phyloP scores from a whole-genome alignment of 2,888 invertebrate species.

The Aspidapion aeneum region DNA sequence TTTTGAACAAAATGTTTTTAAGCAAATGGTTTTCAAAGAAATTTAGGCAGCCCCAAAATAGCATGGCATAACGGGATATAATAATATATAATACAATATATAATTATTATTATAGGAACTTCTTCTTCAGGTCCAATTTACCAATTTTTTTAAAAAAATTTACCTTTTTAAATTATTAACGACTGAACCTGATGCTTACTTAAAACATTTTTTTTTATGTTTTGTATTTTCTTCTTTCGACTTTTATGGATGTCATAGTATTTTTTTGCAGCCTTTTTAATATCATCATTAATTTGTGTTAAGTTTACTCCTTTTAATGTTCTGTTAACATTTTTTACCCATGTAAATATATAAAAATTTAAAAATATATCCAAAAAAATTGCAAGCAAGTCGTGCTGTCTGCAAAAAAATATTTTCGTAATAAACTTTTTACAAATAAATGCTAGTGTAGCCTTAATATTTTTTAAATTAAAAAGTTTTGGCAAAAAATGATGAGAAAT shows the following conservation, averaged over 20 bases:
- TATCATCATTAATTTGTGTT: background rate
- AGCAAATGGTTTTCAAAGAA: no score
- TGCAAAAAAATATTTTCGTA: no score
- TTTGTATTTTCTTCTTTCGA: background rate
- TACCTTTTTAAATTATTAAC: background rate
- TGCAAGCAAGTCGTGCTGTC: no score
- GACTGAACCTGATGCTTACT: background rate
- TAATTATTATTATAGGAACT: no score
- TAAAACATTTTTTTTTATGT: background rate
- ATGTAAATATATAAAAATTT: background rate
- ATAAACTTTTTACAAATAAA: constrained; percentile 1
- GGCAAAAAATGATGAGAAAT: background rate
- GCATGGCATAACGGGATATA: no score
- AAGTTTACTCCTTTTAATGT: background rate
- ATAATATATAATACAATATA: no score
- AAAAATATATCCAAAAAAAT: background rate
- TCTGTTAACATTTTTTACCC: background rate
- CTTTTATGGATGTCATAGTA: background rate
- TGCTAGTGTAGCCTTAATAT: background rate
- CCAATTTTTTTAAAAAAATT: no score
- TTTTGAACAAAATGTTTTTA: no score
- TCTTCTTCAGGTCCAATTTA: no score
- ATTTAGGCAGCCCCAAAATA: no score
- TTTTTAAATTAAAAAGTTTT: constrained; percentile 1
- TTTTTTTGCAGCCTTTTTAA: background rate